A percentile compares a stretch with the other conserved stretches of the same genome.
These are phyloP conservation scores for Clarias fuscus DNA, from an alignment of 2,797 vertebrate species.

Conservation along the genomic window DNA sequence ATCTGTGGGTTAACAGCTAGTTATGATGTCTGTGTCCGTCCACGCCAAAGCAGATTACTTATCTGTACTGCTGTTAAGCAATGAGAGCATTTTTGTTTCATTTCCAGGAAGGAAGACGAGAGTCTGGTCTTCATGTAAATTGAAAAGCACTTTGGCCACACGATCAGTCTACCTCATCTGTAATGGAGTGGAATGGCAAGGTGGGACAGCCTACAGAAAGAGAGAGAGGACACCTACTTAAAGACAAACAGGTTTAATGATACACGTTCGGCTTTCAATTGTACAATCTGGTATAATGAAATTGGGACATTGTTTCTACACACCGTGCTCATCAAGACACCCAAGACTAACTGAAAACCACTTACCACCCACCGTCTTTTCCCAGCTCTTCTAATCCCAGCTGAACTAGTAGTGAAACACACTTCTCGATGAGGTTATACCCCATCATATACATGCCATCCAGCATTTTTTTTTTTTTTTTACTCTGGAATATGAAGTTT, in stretches of 20 bases:
- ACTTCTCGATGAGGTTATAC: no score
- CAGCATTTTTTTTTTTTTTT: background rate
- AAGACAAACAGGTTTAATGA: constrained; percentile 28
- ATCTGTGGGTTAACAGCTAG: constrained; percentile 58
- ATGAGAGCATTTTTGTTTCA: constrained; percentile 59
- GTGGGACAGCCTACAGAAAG: constrained; percentile 36
- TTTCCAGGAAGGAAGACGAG: constrained; percentile 55
- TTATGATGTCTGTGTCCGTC: constrained; percentile 49
- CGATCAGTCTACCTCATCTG: constrained; percentile 47
- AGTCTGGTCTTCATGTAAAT: constrained; percentile 54
- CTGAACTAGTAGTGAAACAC: background rate
- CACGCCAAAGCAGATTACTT: constrained; percentile 54
- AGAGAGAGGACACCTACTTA: constrained; percentile 32
- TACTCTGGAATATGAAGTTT: background rate
- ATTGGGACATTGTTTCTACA: background rate
- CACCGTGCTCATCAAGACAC: background rate
- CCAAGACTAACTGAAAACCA: background rate
- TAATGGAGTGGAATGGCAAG: constrained; percentile 52
- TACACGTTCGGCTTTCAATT: background rate
- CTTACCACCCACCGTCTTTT: background rate
- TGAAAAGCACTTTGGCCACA: constrained; percentile 56
- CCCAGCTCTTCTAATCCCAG: no score
- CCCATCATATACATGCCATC: background rate
- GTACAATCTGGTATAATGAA: background rate
- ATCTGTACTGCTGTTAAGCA: constrained; percentile 56